Evolutionary conservation across 2,888 invertebrate genomes (phyloP).

Genomic region (Noctua janthe): DNA sequence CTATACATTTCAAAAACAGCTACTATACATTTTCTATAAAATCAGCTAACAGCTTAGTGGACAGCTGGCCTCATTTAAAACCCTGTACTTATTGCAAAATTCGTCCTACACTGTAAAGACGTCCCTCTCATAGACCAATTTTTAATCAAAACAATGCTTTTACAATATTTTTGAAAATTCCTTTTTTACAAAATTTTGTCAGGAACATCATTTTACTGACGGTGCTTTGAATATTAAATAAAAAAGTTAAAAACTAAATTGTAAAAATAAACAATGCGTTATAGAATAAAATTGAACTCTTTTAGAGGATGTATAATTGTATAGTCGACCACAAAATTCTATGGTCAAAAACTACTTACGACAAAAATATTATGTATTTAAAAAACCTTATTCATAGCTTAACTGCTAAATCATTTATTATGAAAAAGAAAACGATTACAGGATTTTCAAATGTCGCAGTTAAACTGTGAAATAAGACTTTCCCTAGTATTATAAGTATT

Average conservation of each 20-base stretch:
- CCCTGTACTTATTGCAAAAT: constrained; percentile 40
- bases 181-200: constrained; percentile 26
- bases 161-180: constrained; percentile 36
- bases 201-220: constrained; percentile 60
- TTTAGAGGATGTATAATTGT: constrained; percentile 43
- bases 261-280: constrained; percentile 73
- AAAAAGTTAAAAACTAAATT: constrained; percentile 53
- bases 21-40: neutral
- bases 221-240: constrained; percentile 66
- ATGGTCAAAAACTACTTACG: constrained; percentile 15
- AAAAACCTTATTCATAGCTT: constrained; percentile 60
- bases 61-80: constrained; percentile 33
- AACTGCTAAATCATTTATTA: constrained; percentile 53
- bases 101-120: constrained; percentile 55
- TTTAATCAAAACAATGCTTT: constrained; percentile 43
- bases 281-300: constrained; percentile 74
- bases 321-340: constrained; percentile 18
- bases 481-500: constrained; percentile 57
- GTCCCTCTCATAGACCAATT: constrained; percentile 68
- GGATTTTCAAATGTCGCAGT: constrained; percentile 60
- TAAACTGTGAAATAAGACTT: constrained; percentile 63
- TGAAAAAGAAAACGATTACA: constrained; percentile 47
- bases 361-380: constrained; percentile 7
- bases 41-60: constrained; percentile 18
- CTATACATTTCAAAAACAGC: neutral